Base-by-base conservation (phyloP, 2,113 vertebrate species). In the Nipponia nippon region DNA sequence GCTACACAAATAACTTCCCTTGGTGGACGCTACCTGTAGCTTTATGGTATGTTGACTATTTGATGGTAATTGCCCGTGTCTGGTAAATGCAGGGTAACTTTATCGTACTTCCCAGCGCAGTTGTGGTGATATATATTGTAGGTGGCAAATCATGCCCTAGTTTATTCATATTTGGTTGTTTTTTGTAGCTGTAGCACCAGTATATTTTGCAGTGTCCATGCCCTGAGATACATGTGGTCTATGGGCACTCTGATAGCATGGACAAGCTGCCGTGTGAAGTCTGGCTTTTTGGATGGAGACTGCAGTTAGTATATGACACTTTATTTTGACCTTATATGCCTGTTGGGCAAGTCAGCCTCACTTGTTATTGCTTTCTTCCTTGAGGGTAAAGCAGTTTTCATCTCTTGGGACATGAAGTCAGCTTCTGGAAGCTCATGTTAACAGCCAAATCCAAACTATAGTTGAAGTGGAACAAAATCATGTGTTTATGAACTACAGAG, bases 391-490 rank as follows among this genome's bases (percentile, higher is more conserved):
- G 46, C 38, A 75, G 40, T 90, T 92, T 92, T 92, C 63, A 14
- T 96, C 88, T 91, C 80, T 4, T 75, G 76, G 72, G 94, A 87
- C 34, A 6, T 67, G 47, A 95, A 87, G 49, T 89, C 92, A 89
- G 67, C 59, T 89, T 83, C 92, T 94, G 59, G 62, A 86, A 93
- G 59, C 62, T 85, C 77, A 53, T 0, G 0, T 91, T 79, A 84
- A 55, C 55, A 80, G 82, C 40, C 50, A 80, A 18, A 86, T 83
- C 32, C 30, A 73, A 80, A 70, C 63, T 81, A 4, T 40, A 82
- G 80, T 75, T 95, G 49, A 93, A 95, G 30, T 61, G 34, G 71
- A 95, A 86, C 67, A 83, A 94, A 93, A 75, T 59, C 69, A 55
- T 42, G 9, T 83, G 62, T 67, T 83, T 61, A 25, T 87, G 63